Base-by-base conservation (phyloP, 2,113 vertebrate genomes). In the Seriola dumerili region DNA sequence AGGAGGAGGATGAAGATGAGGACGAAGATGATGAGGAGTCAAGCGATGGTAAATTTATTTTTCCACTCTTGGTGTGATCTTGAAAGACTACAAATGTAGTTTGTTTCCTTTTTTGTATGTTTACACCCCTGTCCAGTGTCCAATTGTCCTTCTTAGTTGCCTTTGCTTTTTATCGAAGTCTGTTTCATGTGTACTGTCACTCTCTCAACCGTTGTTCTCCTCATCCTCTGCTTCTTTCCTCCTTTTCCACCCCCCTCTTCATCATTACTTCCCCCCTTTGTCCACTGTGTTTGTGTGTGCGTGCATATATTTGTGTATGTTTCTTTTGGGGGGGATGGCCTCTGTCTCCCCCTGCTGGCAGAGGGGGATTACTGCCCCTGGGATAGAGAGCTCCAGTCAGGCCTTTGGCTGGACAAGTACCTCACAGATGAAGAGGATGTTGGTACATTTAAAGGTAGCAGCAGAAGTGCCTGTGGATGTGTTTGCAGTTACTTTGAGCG, bases 291-390 rank as follows among this genome's bases (percentile, higher is more conserved):
- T 6, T 86, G 64, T 68, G 13, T 88, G 6, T 50, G 62, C 50
- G 34, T 89, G 17, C 1, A 52, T 52, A 48, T 48, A 48, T 79
- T 64, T 84, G 76, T 88, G 76, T 91, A 62, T 87, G 17, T 14
- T 64, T 72, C 66, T 76, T 88, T 91, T 40, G 9, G 6, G 58
- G 81, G 55, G 92, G 94, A 17, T 19, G 17, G 81, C 91, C 81
- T 95, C 70, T 96, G 95, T 94, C 94, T 94, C 96, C 96, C 95
- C 95, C 96, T 96, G 89, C 94, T 96, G 95, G 93, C 96, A 99
- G 97, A 97, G 96, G 97, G 97, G 62, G 97, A 97, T 95, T 98
- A 98, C 95, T 97, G 95, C 91, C 97, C 98, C 80, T 96, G 96
- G 97, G 96, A 97, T 88, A 97, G 84, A 93, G 97, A 98, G 91